These are phyloP conservation scores for Merops nubicus DNA, from an alignment of 2,113 vertebrate species.

Conservation along the genomic window DNA sequence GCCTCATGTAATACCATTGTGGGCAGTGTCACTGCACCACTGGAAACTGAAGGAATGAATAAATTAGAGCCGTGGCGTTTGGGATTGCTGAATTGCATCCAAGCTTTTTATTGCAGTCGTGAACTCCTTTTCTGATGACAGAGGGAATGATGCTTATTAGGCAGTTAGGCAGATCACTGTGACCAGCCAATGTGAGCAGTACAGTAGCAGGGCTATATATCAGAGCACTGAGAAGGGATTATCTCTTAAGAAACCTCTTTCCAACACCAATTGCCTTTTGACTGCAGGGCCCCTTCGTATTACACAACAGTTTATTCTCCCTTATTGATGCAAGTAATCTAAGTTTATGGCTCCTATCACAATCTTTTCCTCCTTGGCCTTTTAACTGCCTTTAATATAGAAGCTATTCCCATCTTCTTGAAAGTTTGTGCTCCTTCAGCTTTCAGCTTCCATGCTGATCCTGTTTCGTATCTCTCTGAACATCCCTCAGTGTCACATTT, in stretches of 20 bases:
- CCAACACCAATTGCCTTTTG: slow-evolving; percentile 49
- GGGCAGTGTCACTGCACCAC: slow-evolving; percentile 56
- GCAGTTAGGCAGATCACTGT: slow-evolving; percentile 8
- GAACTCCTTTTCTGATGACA: slow-evolving; percentile 19
- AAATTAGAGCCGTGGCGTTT: slow-evolving; percentile 59
- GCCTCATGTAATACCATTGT: slow-evolving; percentile 63
- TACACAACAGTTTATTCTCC: slow-evolving; percentile 57
- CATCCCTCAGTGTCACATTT: background rate
- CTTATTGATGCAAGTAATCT: slow-evolving; percentile 58
- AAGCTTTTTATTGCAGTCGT: slow-evolving; percentile 49
- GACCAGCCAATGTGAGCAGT: background rate
- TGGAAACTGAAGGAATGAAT: slow-evolving; percentile 74
- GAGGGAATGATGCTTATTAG: slow-evolving; percentile 19
- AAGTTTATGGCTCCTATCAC: slow-evolving; percentile 49
- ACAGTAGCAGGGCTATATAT: slow-evolving; percentile 14
- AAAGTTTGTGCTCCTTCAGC: slow-evolving; percentile 1
- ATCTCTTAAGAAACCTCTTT: slow-evolving; percentile 47
- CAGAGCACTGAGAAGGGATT: slow-evolving; percentile 35
- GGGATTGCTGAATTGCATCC: slow-evolving; percentile 67
- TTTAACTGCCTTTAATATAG: slow-evolving; percentile 26
- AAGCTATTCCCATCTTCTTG: background rate
- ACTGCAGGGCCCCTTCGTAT: slow-evolving; percentile 10
- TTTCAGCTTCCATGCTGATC: background rate
- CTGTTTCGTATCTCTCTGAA: background rate
- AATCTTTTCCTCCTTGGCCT: slow-evolving; percentile 38